These are phyloP conservation scores for Drosophila siamana DNA, from an alignment of 2,888 invertebrate genomes.

Conservation along the genomic window DNA sequence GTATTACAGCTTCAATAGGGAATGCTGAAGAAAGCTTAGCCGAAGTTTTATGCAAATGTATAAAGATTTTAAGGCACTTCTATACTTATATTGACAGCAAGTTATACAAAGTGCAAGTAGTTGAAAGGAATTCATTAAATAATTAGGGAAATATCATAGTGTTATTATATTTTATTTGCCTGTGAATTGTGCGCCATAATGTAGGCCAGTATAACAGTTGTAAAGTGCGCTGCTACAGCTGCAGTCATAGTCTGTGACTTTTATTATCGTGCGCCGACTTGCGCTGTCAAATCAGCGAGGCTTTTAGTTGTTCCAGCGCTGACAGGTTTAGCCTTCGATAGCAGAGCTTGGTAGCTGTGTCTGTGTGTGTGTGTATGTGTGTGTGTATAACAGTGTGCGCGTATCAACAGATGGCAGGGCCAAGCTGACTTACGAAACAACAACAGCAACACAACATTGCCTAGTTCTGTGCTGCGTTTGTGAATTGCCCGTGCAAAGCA, in stretches of 20 bases:
- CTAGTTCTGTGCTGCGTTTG: slow-evolving; percentile 23
- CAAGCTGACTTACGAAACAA: slow-evolving; percentile 9
- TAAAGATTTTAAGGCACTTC: too few relatives aligned
- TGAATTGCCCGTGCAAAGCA: slow-evolving; percentile 51
- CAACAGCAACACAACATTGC: slow-evolving; percentile 9
- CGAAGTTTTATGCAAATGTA: too few relatives aligned
- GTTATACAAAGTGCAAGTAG: too few relatives aligned
- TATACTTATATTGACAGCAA: too few relatives aligned
- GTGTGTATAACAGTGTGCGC: slow-evolving; percentile 13
- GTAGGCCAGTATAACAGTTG: slow-evolving; percentile 7
- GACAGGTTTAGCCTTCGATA: slow-evolving; percentile 50
- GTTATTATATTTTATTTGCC: too few relatives aligned
- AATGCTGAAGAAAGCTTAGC: too few relatives aligned
- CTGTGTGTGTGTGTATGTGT: slow-evolving; percentile 4
- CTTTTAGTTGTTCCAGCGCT: slow-evolving; percentile 13
- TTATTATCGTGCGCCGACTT: slow-evolving; percentile 6
- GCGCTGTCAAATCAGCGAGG: slow-evolving; percentile 28
- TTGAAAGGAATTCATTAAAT: too few relatives aligned
- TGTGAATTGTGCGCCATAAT: too few relatives aligned
- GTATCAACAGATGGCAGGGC: slow-evolving; percentile 34
- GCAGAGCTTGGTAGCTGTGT: slow-evolving; percentile 2
- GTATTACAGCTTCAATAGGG: too few relatives aligned
- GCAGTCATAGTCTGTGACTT: background rate
- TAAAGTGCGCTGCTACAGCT: background rate
- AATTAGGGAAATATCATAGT: too few relatives aligned